Evolutionary conservation across 37 sponge, comb jelly and placozoan species (phyloP), one percentile per base, ranked within the genome.

Genomic region (Chondrilla cf. caribensis): DNA sequence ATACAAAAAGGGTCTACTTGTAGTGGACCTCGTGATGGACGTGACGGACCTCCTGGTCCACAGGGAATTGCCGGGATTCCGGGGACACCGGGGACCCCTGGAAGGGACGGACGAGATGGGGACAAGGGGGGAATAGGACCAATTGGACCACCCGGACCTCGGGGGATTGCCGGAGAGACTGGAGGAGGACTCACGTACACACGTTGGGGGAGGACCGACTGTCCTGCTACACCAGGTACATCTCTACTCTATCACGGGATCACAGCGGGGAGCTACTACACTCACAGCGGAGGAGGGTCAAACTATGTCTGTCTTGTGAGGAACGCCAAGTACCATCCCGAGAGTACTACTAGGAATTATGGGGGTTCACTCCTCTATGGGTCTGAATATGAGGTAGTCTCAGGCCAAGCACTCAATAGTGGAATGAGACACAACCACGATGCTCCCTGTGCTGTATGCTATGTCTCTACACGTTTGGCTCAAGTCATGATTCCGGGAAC

Each of bases 381-480:
- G 51, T 25, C 62, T 26, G 86, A 86, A 58, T 86, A 81, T 86
- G 60, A 86, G 51, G 0, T 8, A 19, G 64, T 38, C 1, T 14
- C 1, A 26, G 41, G 4, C 54, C 64, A 7, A 62, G 25, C 25
- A n/a, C 64, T 62, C 64, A 62, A 47, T 11, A 6, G 11, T 47
- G 51, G 64, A 62, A 4, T n/a, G 29, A n/a, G 29, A 29, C 64
- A 62, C n/a, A 2, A 80, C 17, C 71, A 79, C 54, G 79, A 83
- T 79, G 88, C 83, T 25, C 87, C 87, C 3, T 88, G 88, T 88
- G 88, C 84, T 67, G 84, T 88, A 36, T 88, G 88, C 43, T 79
- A 68, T 79, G 84, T 59, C 38, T 28, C 76, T 15, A 79, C 54
- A 19, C 51, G 84, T 25, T 62, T 28, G 28, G 79, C 75, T 41